Evolutionary conservation across 2,888 invertebrate genomes (phyloP), one percentile per base, ranked within the genome.

Genomic region (Flexamia atlantica): DNA sequence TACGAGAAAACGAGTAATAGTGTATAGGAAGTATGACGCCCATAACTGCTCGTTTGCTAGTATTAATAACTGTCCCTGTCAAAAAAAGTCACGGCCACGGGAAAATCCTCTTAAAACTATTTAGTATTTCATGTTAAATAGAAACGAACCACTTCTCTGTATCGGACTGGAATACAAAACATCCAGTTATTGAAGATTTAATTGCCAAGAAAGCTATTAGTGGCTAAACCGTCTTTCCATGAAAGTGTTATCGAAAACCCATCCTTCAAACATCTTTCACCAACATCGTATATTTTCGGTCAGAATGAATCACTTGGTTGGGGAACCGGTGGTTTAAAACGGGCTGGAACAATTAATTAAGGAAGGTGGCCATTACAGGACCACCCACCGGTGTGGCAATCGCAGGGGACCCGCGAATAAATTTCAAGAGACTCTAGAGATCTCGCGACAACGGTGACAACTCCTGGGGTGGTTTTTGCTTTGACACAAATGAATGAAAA

Each of bases 321-420:
- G 64, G 64, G 7, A 64, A 64, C 64, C 30, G 17, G 64, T 64
- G 64, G 64, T 64, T 64, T 64, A 64, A 30, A 64, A 28, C 30
- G 25, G 64, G 64, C 28, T 64, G 64, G 64, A 17, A 64, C 64
- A 64, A 64, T 64, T 64, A 64, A 64, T 64, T 64, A 64, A 28
- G 64, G 28, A 64, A 64, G 64, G 28, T 30, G 28, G 64, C 17
- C 64, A 64, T 64, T 64, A 64, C 14, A 20, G 64, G 64, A 64
- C 64, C 64, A 64, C 64, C 64, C 64, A 64, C 64, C 30, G 30
- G 64, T 64, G 12, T 46, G 7, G 14, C 46, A 17, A 57, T 57
- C 57, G 5, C 9, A 1, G 23, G 30, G 30, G 28, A 64, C 30
- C 64, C 64, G 28, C 64, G 17, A 25, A 30, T 28, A 17, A 64